A percentile compares a stretch with the other conserved stretches of the same genome.
These are phyloP conservation scores for Ardeotis arabs DNA, from an alignment of 2,113 vertebrate species.

Conservation along the genomic window DNA sequence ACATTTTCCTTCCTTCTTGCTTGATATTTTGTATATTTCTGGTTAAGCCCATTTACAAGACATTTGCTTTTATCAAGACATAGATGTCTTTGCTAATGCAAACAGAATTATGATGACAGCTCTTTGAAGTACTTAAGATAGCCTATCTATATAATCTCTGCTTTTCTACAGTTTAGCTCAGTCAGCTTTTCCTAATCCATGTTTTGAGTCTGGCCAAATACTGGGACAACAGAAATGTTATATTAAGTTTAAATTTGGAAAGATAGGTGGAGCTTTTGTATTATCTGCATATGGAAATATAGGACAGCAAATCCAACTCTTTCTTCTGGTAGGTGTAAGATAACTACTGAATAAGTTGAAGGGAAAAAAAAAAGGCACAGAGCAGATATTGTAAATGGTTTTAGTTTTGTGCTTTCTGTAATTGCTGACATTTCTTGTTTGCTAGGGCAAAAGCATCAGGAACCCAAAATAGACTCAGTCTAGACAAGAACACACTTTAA, in stretches of 20 bases:
- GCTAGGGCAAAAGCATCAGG: neutral
- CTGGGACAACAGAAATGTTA: neutral
- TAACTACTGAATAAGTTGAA: neutral
- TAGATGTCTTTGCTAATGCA: neutral
- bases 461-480: neutral
- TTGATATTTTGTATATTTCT: neutral
- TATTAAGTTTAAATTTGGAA: neutral
- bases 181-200: neutral
- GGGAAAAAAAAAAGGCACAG: neutral
- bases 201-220: neutral
- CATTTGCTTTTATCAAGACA: neutral
- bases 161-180: neutral
- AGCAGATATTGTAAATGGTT: neutral
- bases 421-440: neutral
- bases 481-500: neutral
- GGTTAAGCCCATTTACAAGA: neutral
- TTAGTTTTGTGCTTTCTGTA: neutral
- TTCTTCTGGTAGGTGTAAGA: neutral
- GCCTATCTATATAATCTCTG: neutral
- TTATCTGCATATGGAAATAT: neutral
- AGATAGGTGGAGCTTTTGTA: neutral
- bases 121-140: neutral
- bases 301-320: neutral
- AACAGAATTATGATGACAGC: neutral
- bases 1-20: neutral